A percentile compares a stretch with the other conserved stretches of the same genome.
Evolutionary conservation across 2,113 vertebrate genomes (phyloP).

Genomic region (Rafetus swinhoei): DNA sequence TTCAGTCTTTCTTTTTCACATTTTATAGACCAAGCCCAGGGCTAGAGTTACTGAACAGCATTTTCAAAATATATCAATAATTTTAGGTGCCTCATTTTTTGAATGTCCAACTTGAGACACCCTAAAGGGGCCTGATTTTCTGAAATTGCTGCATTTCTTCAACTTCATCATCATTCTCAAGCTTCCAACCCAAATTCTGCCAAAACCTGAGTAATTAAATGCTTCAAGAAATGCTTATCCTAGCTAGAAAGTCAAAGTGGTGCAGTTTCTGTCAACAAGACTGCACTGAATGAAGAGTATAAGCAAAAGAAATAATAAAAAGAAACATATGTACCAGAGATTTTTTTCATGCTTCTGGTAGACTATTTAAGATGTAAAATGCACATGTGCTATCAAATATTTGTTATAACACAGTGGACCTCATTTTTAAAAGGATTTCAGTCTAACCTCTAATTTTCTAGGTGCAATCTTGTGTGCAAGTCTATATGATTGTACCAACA

Average conservation of each 20-base stretch:
- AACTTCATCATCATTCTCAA: neutral
- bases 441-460: neutral
- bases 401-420: too few species aligned
- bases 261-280: constrained; percentile 22
- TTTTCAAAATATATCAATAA: neutral
- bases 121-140: neutral
- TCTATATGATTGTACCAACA: neutral
- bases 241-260: constrained; percentile 14
- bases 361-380: neutral
- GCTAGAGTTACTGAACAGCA: neutral
- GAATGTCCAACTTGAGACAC: neutral
- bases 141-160: neutral
- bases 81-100: neutral
- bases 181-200: neutral
- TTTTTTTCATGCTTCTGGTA: neutral
- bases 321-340: neutral
- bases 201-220: constrained; percentile 46
- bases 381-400: neutral
- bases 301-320: constrained; percentile 30
- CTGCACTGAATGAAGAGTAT: neutral
- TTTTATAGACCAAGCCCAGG: neutral
- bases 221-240: constrained; percentile 32
- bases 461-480: neutral
- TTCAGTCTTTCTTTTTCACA: neutral
- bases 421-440: neutral